These are phyloP conservation scores for Saxidomus purpurata DNA, from an alignment of 1,140 invertebrate species.

Conservation along the genomic window DNA sequence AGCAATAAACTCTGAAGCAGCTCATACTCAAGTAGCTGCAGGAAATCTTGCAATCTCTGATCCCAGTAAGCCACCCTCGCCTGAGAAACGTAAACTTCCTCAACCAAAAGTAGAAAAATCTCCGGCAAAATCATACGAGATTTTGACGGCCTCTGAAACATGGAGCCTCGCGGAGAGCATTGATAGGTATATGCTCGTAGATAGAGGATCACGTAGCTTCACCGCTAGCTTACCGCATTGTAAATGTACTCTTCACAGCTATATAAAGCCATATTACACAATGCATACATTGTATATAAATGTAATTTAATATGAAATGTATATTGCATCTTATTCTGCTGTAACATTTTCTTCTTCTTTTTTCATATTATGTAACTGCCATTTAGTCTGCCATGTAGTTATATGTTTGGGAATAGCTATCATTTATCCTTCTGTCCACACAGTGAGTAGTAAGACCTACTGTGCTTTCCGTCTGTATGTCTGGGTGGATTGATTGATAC, in stretches of 20 bases:
- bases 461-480: no score
- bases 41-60: not conserved
- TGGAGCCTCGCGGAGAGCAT: constrained; percentile 65
- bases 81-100: constrained; percentile 53
- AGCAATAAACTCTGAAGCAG: constrained; percentile 19
- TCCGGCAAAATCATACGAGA: constrained; percentile 64
- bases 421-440: no score
- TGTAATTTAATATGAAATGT: no score
- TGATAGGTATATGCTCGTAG: constrained; percentile 55
- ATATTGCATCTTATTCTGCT: no score
- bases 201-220: not conserved
- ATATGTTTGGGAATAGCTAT: no score
- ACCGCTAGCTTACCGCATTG: not conserved
- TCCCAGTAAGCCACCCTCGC: not conserved
- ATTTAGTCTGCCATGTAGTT: no score
- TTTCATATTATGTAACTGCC: no score
- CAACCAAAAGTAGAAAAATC: constrained; percentile 36
- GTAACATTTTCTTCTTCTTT: no score
- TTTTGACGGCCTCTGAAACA: constrained; percentile 59
- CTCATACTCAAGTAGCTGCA: not conserved
- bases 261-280: no score
- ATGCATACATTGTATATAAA: no score
- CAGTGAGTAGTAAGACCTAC: no score
- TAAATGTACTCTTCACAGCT: not conserved
- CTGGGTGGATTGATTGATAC: no score